Conservation (phyloP, 2,888 invertebrate genomes). For the Callimorpha dominula region DNA sequence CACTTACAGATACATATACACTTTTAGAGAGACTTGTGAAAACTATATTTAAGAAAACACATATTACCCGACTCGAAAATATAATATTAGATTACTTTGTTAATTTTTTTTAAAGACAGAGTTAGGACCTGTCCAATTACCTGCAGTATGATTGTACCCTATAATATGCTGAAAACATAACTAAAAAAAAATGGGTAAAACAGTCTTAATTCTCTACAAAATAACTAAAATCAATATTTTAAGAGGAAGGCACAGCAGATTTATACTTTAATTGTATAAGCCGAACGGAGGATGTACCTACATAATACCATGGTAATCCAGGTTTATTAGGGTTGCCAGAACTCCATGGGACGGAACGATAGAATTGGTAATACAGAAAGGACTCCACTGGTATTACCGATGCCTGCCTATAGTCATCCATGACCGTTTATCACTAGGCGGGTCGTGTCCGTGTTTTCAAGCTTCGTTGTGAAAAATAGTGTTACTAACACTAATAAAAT, state of each 20-base stretch:
- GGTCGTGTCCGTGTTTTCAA: neutral
- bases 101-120: too few species aligned
- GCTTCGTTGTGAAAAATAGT: neutral
- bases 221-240: neutral
- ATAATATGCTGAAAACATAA: neutral
- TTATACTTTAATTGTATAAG: neutral
- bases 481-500: conserved; percentile 17
- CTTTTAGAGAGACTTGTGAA: neutral
- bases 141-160: neutral
- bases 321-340: neutral
- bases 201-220: neutral
- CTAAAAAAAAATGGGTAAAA: neutral
- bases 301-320: neutral
- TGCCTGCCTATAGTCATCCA: neutral
- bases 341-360: neutral
- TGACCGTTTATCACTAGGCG: neutral
- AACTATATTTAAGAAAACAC: neutral
- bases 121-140: neutral
- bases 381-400: neutral
- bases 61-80: neutral
- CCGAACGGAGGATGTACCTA: neutral
- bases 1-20: neutral
- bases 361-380: neutral
- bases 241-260: too few species aligned
- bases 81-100: neutral